Evolutionary conservation across 2,797 vertebrate genomes (phyloP).

Genomic region (Gouania willdenowi): DNA sequence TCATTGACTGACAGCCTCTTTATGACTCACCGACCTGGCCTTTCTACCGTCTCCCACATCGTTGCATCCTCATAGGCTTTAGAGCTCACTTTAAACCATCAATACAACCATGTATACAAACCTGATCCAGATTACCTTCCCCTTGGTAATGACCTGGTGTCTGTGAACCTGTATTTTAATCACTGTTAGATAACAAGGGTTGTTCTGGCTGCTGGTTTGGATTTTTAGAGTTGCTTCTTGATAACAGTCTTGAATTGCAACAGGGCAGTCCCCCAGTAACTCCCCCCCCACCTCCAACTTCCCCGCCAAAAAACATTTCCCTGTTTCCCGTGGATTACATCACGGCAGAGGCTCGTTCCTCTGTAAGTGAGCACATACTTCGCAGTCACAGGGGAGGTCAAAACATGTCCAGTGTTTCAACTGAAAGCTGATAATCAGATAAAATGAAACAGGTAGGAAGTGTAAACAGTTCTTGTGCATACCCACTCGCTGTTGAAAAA

Average conservation of each 20-base stretch:
- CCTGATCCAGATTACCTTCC: conserved; percentile 47
- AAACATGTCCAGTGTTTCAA: conserved; percentile 36
- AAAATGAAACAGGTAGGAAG: conserved; percentile 43
- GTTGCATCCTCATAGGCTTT: conserved; percentile 26
- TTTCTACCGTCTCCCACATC: conserved; percentile 14
- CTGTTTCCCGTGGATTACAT: conserved; percentile 71
- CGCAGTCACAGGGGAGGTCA: conserved; percentile 33
- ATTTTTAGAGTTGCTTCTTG: conserved; percentile 27
- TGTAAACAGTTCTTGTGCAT: conserved; percentile 44
- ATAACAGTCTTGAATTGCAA: conserved; percentile 60
- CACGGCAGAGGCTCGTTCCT: conserved; percentile 60
- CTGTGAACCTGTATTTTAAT: conserved; percentile 46
- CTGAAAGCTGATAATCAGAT: conserved; percentile 33
- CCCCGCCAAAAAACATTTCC: too few species aligned
- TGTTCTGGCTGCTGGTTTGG: conserved; percentile 31
- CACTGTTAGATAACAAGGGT: conserved; percentile 18
- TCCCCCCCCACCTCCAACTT: background rate
- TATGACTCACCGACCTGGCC: conserved; percentile 48
- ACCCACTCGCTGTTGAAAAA: conserved; percentile 31
- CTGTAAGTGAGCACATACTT: conserved; percentile 72
- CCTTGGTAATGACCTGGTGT: conserved; percentile 11
- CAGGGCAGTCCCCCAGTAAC: conserved; percentile 33
- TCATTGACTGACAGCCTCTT: conserved; percentile 49
- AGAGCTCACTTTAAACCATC: conserved; percentile 12
- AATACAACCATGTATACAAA: conserved; percentile 24